phyloP scores from a whole-genome alignment of 2,113 vertebrate species.

The Actenoides hombroni region DNA sequence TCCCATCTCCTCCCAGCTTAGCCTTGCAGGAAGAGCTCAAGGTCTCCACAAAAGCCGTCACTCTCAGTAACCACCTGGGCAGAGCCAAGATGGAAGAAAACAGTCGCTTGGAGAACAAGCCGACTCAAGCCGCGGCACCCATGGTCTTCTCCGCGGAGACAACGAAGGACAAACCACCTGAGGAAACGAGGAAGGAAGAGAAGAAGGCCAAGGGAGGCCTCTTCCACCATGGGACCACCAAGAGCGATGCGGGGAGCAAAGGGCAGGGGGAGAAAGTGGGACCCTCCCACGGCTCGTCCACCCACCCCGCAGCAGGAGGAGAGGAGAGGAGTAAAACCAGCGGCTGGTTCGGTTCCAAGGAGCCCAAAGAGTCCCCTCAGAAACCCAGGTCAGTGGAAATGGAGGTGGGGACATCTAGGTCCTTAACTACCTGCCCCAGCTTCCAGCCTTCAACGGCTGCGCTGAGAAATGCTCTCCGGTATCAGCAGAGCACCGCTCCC shows the following conservation, averaged over 20 bases:
- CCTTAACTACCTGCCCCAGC: neutral
- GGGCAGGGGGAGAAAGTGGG: constrained; percentile 61
- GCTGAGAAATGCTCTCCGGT: neutral
- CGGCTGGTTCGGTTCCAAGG: constrained; percentile 88
- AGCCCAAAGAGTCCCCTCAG: constrained; percentile 75
- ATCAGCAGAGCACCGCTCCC: accelerated
- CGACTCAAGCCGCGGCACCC: constrained; percentile 55
- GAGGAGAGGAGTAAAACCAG: constrained; percentile 78
- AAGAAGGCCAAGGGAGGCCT: constrained; percentile 78
- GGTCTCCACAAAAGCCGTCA: constrained; percentile 78
- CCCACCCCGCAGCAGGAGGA: neutral
- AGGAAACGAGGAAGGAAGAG: constrained; percentile 61
- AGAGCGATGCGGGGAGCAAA: constrained; percentile 59
- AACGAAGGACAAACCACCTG: constrained; percentile 35
- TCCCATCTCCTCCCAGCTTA: constrained; percentile 49
- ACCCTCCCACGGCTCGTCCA: neutral
- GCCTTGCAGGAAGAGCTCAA: constrained; percentile 65
- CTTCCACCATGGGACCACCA: constrained; percentile 77
- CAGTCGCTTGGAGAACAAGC: constrained; percentile 48
- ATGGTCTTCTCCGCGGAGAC: constrained; percentile 17
- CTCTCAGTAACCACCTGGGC: constrained; percentile 73
- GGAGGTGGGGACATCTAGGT: neutral
- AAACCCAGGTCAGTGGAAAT: constrained; percentile 87
- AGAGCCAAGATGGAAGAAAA: constrained; percentile 49
- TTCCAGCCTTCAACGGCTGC: accelerated